Evolutionary conservation across 2,888 invertebrate genomes (phyloP), one percentile per base, ranked within the genome.

Genomic region (Mesoligia furuncula): DNA sequence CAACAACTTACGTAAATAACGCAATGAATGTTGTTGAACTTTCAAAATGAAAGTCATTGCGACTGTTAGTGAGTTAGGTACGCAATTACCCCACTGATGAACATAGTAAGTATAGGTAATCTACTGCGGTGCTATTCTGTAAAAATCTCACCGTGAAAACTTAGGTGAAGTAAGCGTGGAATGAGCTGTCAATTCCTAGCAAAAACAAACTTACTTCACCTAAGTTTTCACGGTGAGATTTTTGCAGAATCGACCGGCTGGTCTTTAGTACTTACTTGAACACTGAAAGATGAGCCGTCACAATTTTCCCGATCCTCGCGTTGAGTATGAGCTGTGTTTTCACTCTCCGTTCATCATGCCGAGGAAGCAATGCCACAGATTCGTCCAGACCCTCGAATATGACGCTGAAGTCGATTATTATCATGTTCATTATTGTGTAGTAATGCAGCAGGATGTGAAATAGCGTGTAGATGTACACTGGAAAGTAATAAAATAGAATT

Each of bases 371-470:
- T 3, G 77, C 88, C 2, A 93, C 93, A 0, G 87, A 80, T 51
- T 91, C 91, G 59, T 95, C 95, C 36, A 95, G 62, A 4, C 91
- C 95, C 0, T 93, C 90, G 79, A 95, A 95, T 77, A 96, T 85
- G 13, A 88, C 88, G 48, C 91, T 89, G 36, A 95, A 90, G 61
- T 94, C 93, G 48, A 94, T 77, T 51, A 93, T 91, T 1, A 95
- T 93, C 90, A 95, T 88, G 24, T 92, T 90, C 92, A 96, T 90
- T 77, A 94, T 75, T 31, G 82, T 89, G 79, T 92, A 92, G 79
- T 92, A 91, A 83, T 95, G 95, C 15, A 95, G 79, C 45, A 95
- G 75, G 45, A 93, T 88, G 81, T 96, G 95, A 72, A 95, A 94
- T 24, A 93, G 73, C 1, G 92, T 85, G 87, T 94, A 95, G 13